Evolutionary conservation across 2,113 vertebrate genomes (phyloP).

Genomic region (Micromys minutus): DNA sequence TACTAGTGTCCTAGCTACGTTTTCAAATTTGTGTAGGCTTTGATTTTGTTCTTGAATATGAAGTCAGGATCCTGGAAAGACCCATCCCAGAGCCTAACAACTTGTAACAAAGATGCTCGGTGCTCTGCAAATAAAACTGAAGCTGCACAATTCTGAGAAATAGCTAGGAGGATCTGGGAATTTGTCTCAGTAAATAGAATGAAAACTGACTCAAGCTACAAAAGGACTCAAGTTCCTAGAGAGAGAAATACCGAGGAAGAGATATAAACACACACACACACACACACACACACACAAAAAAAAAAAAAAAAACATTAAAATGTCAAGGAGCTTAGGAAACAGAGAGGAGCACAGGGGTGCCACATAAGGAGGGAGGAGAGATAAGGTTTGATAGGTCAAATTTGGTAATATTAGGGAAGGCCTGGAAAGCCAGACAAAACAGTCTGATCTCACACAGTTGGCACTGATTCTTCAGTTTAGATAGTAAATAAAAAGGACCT

Average conservation of each 20-base stretch:
- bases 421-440: not conserved
- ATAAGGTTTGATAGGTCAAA: not conserved
- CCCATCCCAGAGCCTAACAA: not conserved
- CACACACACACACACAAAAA: too few relatives aligned
- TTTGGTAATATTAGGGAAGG: not conserved
- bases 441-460: not conserved
- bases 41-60: not conserved
- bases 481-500: not conserved
- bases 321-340: not conserved
- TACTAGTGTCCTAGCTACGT: not conserved
- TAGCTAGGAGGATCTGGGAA: not conserved
- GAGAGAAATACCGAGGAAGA: not conserved
- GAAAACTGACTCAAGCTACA: not conserved
- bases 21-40: not conserved
- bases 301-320: constrained; percentile 18
- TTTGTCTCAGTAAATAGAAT: not conserved
- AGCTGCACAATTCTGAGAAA: not conserved
- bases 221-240: not conserved
- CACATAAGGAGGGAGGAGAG: not conserved
- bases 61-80: not conserved
- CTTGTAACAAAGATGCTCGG: not conserved
- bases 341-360: not conserved
- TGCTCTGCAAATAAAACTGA: constrained; percentile 25
- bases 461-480: not conserved
- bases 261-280: not conserved